Conservation (phyloP, 2,888 invertebrate species). For the Eurois occulta region DNA sequence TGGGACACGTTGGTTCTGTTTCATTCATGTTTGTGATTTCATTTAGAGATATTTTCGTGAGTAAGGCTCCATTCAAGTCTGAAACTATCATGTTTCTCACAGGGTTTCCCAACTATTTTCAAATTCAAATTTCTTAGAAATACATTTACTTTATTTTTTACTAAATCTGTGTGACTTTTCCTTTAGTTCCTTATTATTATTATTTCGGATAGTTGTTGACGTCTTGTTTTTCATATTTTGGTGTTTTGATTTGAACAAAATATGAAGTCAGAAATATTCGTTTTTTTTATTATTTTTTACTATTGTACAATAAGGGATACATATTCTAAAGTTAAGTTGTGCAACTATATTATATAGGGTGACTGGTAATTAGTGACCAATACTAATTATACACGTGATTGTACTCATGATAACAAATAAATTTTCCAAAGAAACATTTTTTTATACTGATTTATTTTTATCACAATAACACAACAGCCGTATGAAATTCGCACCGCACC, state of each 20-base stretch:
- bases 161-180: not conserved
- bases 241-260: not conserved
- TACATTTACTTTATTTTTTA: not conserved
- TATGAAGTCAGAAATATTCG: not conserved
- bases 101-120: not conserved
- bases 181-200: not conserved
- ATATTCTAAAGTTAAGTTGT: no score
- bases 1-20: constrained; percentile 3
- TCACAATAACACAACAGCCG: no score
- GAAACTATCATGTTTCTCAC: not conserved
- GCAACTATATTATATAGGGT: no score
- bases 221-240: not conserved
- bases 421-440: no score
- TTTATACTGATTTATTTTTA: no score
- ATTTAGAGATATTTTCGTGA: not conserved
- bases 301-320: no score
- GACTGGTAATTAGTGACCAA: no score
- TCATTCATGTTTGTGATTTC: constrained; percentile 9
- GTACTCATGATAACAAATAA: no score
- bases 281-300: not conserved
- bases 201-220: not conserved
- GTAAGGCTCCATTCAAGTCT: not conserved
- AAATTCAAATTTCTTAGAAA: not conserved
- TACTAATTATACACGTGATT: no score
- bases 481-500: no score